phyloP scores from a whole-genome alignment of 2,797 vertebrate species.

The Danio aesculapii region DNA sequence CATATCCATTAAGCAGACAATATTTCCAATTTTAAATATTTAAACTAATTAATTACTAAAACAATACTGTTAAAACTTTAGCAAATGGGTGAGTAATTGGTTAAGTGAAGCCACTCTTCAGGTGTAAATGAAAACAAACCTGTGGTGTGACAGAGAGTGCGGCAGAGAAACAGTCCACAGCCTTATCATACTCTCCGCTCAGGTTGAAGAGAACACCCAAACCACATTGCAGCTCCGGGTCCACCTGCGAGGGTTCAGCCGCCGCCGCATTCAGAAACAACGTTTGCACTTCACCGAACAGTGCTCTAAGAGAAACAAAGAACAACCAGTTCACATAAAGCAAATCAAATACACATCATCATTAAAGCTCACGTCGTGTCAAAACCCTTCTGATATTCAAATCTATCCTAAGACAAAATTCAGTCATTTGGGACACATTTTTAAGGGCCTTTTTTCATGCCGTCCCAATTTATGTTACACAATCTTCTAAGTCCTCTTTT shows the following conservation, averaged over 20 bases:
- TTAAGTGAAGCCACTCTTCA: neutral
- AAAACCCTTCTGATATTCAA: neutral
- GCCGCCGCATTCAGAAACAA: slow-evolving; percentile 91
- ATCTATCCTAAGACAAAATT: neutral
- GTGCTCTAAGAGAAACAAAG: slow-evolving; percentile 77
- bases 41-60: too few relatives aligned
- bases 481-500: neutral
- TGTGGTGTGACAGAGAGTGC: slow-evolving; percentile 84
- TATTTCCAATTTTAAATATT: too few relatives aligned
- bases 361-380: neutral
- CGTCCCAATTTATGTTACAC: neutral
- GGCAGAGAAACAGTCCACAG: slow-evolving; percentile 95
- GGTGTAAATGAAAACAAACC: slow-evolving; percentile 63
- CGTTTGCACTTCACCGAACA: slow-evolving; percentile 93
- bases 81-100: neutral
- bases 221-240: slow-evolving; percentile 97
- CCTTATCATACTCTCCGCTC: slow-evolving; percentile 97
- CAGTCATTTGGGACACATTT: too few relatives aligned
- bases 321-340: neutral
- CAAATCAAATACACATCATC: neutral
- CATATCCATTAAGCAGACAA: too few relatives aligned
- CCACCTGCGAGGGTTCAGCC: slow-evolving; percentile 86
- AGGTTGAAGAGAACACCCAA: slow-evolving; percentile 98
- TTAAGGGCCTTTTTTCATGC: too few relatives aligned
- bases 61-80: neutral